Percentiles rank a stretch among this genome's conserved stretches.
Evolutionary conservation across 2,113 vertebrate genomes (phyloP).

Genomic region (Chunga burmeisteri): DNA sequence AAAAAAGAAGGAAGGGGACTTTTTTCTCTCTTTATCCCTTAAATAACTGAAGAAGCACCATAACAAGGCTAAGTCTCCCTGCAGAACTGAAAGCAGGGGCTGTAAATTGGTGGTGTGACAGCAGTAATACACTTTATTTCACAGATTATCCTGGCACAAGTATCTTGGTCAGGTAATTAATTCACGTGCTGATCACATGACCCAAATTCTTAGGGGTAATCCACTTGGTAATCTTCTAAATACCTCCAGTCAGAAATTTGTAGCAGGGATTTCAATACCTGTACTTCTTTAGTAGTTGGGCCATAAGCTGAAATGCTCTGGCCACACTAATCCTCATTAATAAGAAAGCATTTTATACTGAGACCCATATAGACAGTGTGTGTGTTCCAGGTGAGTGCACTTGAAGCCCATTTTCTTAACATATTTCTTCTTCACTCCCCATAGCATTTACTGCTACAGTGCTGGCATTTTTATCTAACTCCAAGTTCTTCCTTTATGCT

Average conservation of each 20-base stretch:
- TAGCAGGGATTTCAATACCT: conserved; percentile 18
- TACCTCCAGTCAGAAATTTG: conserved; percentile 5
- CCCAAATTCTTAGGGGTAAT: conserved; percentile 38
- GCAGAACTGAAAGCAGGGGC: not conserved
- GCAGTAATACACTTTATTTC: conserved; percentile 27
- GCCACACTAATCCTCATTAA: conserved; percentile 41
- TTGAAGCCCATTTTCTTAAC: not conserved
- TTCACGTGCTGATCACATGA: not conserved
- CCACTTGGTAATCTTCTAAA: conserved; percentile 29
- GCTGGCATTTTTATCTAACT: not conserved
- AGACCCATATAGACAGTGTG: not conserved
- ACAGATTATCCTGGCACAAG: conserved; percentile 1
- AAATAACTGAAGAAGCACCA: not conserved
- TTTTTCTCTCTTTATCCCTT: not conserved
- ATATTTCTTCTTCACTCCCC: not conserved
- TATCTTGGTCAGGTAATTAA: conserved; percentile 35
- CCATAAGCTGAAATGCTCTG: conserved; percentile 14
- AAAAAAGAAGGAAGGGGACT: not conserved
- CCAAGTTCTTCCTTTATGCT: not conserved
- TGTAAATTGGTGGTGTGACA: conserved; percentile 3
- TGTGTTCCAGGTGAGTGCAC: not conserved
- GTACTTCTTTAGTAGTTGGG: not conserved
- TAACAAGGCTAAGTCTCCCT: not conserved
- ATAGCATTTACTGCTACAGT: not conserved
- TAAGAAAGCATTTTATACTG: conserved; percentile 23